Evolutionary conservation across 2,113 vertebrate genomes (phyloP), one percentile per base, ranked within the genome.

Genomic region (Forbesichthys agassizii): DNA sequence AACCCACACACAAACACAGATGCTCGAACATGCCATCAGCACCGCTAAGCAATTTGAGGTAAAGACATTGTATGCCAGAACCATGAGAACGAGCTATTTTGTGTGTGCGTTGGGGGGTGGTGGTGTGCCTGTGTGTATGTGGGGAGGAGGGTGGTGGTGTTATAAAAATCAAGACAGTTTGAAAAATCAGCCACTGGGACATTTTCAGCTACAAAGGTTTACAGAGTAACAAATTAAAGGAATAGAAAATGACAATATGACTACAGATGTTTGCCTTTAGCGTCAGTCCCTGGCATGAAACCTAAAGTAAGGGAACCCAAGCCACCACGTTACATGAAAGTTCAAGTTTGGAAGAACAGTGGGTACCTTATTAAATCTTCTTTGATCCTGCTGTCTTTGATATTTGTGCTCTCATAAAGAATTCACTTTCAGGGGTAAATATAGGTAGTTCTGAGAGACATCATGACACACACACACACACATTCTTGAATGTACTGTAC

Each of bases 361-460:
- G 91, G 94, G 94, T 94, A 95, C 94, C 97, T 99, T 98, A 99
- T 98, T 99, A 99, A 96, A 96, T 94, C 90, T 83, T 91, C 95
- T 99, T 99, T 98, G 96, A 98, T 98, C 96, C 95, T 68, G 84
- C 84, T 92, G 84, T 93, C 97, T 99, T 99, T 99, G 98, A 99
- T 98, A 97, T 98, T 94, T 89, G 68, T 86, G 94, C 91, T 93
- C 96, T 98, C 96, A 99, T 99, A 96, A 98, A 98, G 95, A 98
- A 99, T 99, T 99, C 97, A 98, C 96, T 99, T 98, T 98, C 95
- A 99, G 95, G 93, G 88, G 93, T 97, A 98, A 98, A 98, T 98
- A 96, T 96, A 98, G 95, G 96, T 98, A 97, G 96, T 96, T 97
- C 95, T 95, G 95, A 98, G 96, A 97, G 95, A 95, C 93, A 94